Evolutionary conservation across 2,797 vertebrate species (phyloP).

Genomic region (Trachops cirrhosus): DNA sequence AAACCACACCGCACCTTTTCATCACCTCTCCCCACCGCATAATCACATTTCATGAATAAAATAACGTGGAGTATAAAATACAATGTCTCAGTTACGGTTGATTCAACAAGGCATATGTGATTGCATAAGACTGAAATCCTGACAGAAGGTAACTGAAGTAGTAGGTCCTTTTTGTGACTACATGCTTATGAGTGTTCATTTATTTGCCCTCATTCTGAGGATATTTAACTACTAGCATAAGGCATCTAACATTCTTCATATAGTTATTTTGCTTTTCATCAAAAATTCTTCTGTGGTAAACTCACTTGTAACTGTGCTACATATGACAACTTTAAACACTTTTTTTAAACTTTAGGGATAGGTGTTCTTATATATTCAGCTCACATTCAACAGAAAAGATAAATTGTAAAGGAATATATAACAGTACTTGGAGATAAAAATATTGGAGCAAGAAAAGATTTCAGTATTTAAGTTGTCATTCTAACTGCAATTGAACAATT

Average conservation of each 20-base stretch:
- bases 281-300: background rate
- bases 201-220: background rate
- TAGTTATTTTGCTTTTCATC: background rate
- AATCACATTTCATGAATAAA: background rate
- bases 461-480: background rate
- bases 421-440: background rate
- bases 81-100: background rate
- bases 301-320: background rate
- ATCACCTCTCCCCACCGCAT: background rate
- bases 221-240: background rate
- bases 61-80: background rate
- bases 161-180: background rate
- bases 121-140: background rate
- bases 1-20: background rate
- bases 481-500: background rate
- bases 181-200: background rate
- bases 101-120: background rate
- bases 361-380: background rate
- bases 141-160: background rate
- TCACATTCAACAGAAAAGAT: background rate
- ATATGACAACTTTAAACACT: background rate
- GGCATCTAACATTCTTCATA: background rate
- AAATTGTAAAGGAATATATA: background rate
- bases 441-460: background rate
- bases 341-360: background rate